phyloP scores from a whole-genome alignment of 2,888 invertebrate genomes.

The Oscheius sp. region DNA sequence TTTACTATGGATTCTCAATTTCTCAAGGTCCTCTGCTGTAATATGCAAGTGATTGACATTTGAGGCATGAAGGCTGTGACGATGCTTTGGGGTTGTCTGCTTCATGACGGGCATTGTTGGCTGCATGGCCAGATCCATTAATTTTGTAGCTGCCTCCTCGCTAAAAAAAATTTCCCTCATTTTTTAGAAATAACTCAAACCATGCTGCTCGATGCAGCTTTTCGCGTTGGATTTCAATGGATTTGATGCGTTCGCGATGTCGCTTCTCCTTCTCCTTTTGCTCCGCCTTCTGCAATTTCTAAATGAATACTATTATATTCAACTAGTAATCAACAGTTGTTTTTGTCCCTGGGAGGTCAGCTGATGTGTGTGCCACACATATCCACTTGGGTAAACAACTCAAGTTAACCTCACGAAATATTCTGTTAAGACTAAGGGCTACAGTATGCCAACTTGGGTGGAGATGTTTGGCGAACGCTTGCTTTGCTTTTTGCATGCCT shows the following conservation, averaged over 20 bases:
- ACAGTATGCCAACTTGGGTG: no score
- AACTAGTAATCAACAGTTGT: no score
- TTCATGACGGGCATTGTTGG: not conserved
- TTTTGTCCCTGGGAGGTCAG: no score
- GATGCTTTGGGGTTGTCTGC: slow-evolving; percentile 26
- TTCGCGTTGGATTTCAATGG: slow-evolving; percentile 61
- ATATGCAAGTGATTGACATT: slow-evolving; percentile 26
- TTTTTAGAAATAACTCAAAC: slow-evolving; percentile 34
- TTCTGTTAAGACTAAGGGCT: no score
- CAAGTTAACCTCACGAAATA: not conserved
- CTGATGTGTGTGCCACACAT: no score
- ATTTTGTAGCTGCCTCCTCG: slow-evolving; percentile 51
- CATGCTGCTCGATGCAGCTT: slow-evolving; percentile 59
- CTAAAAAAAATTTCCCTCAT: slow-evolving; percentile 40
- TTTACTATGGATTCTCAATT: slow-evolving; percentile 23
- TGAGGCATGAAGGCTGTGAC: slow-evolving; percentile 26
- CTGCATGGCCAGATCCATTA: slow-evolving; percentile 48
- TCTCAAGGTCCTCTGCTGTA: slow-evolving; percentile 31
- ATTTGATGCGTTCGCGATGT: slow-evolving; percentile 58
- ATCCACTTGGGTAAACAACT: no score
- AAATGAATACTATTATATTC: not conserved
- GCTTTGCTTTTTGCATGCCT: no score
- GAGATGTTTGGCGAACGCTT: no score
- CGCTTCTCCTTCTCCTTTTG: slow-evolving; percentile 65
- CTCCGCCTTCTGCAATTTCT: slow-evolving; percentile 61